Evolutionary conservation across 2,888 invertebrate genomes (phyloP).

Genomic region (Lumbricus terrestris): DNA sequence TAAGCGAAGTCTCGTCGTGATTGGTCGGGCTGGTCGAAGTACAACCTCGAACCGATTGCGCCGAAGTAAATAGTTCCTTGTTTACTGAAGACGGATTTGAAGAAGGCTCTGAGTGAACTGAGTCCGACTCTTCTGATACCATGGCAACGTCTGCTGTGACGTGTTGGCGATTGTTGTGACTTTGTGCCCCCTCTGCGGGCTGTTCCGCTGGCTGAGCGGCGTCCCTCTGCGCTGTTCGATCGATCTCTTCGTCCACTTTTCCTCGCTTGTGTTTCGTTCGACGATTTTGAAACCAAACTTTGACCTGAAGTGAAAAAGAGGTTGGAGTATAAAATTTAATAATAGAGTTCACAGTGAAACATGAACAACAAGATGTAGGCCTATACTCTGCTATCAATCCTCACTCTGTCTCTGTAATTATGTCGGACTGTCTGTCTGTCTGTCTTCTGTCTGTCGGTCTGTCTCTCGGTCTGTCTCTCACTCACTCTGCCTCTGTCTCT

Average conservation of each 20-base stretch:
- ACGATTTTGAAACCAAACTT: constrained; percentile 37
- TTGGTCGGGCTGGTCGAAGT: constrained; percentile 5
- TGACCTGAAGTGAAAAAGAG: constrained; percentile 29
- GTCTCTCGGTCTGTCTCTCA: constrained; percentile 26
- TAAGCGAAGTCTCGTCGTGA: neutral
- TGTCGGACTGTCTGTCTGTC: no score
- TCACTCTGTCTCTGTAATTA: neutral
- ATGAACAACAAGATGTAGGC: no score
- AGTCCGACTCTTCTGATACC: neutral
- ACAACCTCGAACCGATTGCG: neutral
- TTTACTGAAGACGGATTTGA: neutral
- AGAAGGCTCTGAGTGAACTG: neutral
- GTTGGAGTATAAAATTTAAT: no score
- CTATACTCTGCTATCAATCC: no score
- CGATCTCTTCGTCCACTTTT: constrained; percentile 28
- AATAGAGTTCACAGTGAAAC: no score
- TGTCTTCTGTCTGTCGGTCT: neutral
- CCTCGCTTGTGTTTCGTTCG: constrained; percentile 34
- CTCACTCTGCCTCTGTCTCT: no score
- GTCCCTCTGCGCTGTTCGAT: neutral
- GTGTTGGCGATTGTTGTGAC: neutral
- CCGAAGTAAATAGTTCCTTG: neutral
- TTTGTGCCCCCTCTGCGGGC: neutral
- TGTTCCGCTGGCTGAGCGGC: neutral
- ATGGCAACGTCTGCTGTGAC: neutral